Conservation (phyloP, 64 coral and sea anemone species). For the Pocillopora verrucosa region DNA sequence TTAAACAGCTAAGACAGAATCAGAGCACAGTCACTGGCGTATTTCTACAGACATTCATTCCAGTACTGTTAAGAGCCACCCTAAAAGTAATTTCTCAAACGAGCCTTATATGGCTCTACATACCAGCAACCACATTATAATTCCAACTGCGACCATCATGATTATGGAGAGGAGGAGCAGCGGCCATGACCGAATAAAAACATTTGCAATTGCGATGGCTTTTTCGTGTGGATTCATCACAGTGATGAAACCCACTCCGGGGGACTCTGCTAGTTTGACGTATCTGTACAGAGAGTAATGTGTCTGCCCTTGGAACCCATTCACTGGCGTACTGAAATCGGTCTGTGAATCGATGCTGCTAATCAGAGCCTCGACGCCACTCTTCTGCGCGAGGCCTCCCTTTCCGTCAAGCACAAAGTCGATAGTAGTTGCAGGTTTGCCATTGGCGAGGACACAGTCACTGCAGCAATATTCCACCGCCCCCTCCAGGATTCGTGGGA, state of each 20-base stretch:
- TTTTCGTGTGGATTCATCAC: background rate
- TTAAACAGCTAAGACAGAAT: too few relatives aligned
- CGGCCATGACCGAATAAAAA: constrained; percentile 24
- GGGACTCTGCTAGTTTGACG: constrained; percentile 38
- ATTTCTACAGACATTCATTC: too few relatives aligned
- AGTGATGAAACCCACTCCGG: constrained; percentile 47
- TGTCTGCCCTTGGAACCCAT: constrained; percentile 34
- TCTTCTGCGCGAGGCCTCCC: constrained; percentile 9
- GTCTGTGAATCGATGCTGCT: background rate
- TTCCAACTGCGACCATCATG: constrained; percentile 23
- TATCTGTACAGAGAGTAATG: constrained; percentile 21
- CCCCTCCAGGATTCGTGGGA: constrained; percentile 17
- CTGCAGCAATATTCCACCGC: constrained; percentile 18
- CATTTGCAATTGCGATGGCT: constrained; percentile 1
- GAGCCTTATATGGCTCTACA: background rate
- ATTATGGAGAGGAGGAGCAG: background rate
- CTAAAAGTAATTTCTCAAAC: background rate
- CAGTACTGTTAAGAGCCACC: background rate
- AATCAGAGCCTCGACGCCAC: background rate
- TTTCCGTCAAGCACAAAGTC: constrained; percentile 34
- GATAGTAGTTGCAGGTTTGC: background rate
- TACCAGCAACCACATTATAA: constrained; percentile 50
- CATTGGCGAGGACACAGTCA: constrained; percentile 18
- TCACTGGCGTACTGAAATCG: constrained; percentile 32
- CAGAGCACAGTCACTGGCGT: too few relatives aligned